Conservation (phyloP, 2,113 vertebrate species). For the Lanius ludovicianus region DNA sequence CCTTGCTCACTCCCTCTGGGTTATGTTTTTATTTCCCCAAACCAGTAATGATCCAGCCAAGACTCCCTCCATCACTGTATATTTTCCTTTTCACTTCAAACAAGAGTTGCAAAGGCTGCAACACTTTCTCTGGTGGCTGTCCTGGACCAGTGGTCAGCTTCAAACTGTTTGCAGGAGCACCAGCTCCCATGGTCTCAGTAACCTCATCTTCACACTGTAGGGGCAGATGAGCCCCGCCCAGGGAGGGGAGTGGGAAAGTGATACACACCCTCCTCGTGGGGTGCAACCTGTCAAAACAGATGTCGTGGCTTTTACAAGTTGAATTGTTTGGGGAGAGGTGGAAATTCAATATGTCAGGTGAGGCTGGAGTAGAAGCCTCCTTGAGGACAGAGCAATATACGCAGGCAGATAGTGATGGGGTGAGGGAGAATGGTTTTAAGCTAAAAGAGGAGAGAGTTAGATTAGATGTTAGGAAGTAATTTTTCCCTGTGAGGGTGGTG, state of each 20-base stretch:
- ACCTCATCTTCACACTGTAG: not conserved
- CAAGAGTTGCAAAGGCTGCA: not conserved
- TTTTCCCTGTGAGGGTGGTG: not conserved
- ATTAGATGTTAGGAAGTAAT: not conserved
- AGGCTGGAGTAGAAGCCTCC: not conserved
- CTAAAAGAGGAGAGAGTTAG: not conserved
- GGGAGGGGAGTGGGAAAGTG: not conserved
- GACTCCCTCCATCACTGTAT: not conserved
- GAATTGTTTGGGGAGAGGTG: not conserved
- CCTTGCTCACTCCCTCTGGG: not conserved
- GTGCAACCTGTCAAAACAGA: not conserved
- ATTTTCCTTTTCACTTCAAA: not conserved
- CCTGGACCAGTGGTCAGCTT: not conserved
- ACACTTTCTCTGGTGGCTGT: not conserved
- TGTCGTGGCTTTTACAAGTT: not conserved
- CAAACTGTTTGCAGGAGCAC: not conserved
- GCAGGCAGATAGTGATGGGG: too few relatives aligned
- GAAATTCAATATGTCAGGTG: fast-evolving
- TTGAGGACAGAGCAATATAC: not conserved
- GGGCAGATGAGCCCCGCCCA: not conserved
- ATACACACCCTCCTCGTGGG: not conserved
- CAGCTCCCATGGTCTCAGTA: not conserved
- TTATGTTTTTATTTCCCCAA: not conserved
- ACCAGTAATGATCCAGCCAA: constrained; percentile 27
- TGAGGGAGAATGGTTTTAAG: not conserved